Base-by-base conservation (phyloP, 2,113 vertebrate species). In the Xyliphius kryptos region DNA sequence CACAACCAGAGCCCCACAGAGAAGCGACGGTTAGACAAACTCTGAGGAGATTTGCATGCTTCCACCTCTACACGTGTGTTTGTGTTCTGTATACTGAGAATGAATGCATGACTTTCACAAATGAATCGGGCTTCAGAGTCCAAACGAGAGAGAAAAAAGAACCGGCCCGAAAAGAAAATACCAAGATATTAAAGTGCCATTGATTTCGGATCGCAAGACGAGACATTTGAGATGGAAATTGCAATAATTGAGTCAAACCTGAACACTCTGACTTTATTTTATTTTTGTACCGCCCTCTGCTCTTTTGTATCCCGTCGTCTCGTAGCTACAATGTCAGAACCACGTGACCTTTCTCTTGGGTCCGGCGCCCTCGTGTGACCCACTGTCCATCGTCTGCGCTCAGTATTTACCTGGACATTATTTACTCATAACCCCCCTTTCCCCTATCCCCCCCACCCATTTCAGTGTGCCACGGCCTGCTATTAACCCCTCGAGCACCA, bases 81-180 rank as follows among this genome's bases (percentile, higher is more conserved):
- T 87, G 84, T 86, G 71, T 85, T n/a, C 84, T 87, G 85, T 87
- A 85, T 82, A 82, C 76, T 72, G 74, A 80, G 76, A 86, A 86
- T 75, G 85, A 87, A 77, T 85, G 87, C 87, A 89, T 88, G 87
- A 86, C 61, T 68, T 74, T 84, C 79, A 71, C 79, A 56, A 73
- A 64, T 78, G 76, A 63, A 49, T 69, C 68, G 68, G 61, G 56
- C 61, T 67, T 59, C 64, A 65, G 54, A 22, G 20, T 66, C 72
- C 61, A 52, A 55, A 50, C 36, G 22, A 38, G 59, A 26, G 22
- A 26, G 22, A 26, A 26, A 26, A 26, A 26, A 26, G 6, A 71
- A 63, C 50, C 61, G 55, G 43, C 58, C 65, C 44, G 68, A 70
- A 69, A 79, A 65, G 15, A 60, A 61, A 53, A 36, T 55, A 15